phyloP scores from a whole-genome alignment of 2,113 vertebrate genomes.

The Trochalopteron elliotii region DNA sequence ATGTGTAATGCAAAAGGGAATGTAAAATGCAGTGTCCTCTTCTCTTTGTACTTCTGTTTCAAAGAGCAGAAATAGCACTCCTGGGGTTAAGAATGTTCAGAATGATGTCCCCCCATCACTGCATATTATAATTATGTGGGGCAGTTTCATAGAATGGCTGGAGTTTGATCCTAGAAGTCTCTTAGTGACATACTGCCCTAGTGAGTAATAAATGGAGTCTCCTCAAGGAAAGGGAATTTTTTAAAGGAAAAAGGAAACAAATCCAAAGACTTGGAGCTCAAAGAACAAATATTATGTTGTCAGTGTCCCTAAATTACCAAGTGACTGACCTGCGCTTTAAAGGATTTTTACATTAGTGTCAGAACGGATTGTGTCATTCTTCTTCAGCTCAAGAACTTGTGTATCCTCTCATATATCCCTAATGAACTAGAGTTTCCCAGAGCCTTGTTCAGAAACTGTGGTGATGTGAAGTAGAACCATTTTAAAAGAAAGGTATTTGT shows the following conservation, averaged over 20 bases:
- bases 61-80: background rate
- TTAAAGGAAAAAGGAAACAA: background rate
- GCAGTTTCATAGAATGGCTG: background rate
- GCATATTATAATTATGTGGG: background rate
- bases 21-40: background rate
- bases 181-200: background rate
- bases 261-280: background rate
- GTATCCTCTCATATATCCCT: slow-evolving; percentile 19
- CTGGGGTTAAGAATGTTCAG: background rate
- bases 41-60: slow-evolving; percentile 11
- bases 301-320: background rate
- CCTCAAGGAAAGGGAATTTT: background rate
- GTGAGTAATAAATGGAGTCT: background rate
- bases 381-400: background rate
- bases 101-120: background rate
- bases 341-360: background rate
- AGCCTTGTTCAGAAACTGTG: background rate
- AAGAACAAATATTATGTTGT: background rate
- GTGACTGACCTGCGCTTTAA: background rate
- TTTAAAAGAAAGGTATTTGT: background rate
- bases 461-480: background rate
- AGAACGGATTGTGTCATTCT: slow-evolving; percentile 1
- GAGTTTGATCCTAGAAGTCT: background rate
- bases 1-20: background rate
- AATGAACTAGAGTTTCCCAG: background rate